Conservation (phyloP, 2,888 invertebrate genomes). For the Papilio protenor region DNA sequence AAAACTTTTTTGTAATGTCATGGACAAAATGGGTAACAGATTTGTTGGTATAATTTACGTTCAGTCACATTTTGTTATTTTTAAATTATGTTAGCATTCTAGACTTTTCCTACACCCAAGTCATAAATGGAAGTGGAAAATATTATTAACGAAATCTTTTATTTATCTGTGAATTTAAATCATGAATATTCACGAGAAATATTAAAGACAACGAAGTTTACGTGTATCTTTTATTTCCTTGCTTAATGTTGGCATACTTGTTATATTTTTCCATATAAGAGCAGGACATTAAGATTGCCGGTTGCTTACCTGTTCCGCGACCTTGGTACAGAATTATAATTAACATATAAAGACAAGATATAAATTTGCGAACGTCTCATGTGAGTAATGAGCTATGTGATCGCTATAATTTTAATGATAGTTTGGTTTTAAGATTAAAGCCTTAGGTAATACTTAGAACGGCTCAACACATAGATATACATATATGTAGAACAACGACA, state of each 20-base stretch:
- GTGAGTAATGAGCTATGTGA: background rate
- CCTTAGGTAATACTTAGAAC: no score
- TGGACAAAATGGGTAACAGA: no score
- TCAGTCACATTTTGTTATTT: background rate
- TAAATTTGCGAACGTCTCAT: background rate
- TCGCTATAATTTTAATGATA: background rate
- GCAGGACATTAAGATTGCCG: background rate
- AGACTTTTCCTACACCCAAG: background rate
- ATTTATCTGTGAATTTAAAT: background rate
- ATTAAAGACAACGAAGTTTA: background rate
- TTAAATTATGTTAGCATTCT: background rate
- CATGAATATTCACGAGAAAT: background rate
- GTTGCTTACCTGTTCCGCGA: conserved; percentile 3
- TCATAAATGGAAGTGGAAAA: background rate
- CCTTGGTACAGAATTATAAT: conserved; percentile 4
- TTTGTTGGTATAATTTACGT: no score
- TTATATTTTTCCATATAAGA: conserved; percentile 9
- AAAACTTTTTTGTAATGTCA: no score
- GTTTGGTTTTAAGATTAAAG: no score
- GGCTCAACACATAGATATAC: no score
- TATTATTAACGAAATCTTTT: background rate
- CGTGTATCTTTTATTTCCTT: conserved; percentile 6
- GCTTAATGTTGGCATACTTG: background rate
- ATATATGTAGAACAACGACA: no score
- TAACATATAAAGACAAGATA: conserved; percentile 2